Conservation (phyloP, 1,140 invertebrate species). For the Brachionus angularis region DNA sequence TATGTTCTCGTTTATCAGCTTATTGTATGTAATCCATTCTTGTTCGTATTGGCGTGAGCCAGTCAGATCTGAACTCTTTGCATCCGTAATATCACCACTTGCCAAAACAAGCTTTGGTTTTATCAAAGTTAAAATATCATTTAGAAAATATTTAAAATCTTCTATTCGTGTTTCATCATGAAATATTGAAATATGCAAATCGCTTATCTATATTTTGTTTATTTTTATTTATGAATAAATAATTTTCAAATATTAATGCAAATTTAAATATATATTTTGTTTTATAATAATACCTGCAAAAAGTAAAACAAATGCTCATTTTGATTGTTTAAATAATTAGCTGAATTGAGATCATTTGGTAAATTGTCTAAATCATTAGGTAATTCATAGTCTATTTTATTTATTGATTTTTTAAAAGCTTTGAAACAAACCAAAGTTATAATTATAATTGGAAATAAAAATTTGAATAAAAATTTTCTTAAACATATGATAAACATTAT, state of each 20-base stretch:
- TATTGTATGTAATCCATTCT: conserved; percentile 78
- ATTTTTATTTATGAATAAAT: no score
- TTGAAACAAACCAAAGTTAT: no score
- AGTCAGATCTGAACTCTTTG: conserved; percentile 71
- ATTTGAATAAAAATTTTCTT: no score
- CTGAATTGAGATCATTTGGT: no score
- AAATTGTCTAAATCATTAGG: no score
- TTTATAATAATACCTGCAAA: conserved; percentile 64
- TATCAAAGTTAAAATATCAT: conserved; percentile 68
- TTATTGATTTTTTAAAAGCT: no score
- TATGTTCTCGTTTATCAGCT: conserved; percentile 67
- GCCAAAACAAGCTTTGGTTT: conserved; percentile 76
- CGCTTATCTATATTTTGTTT: conserved; percentile 75
- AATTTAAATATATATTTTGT: conserved; percentile 4
- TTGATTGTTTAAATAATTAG: conserved; percentile 51
- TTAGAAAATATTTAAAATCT: conserved; percentile 76
- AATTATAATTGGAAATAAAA: no score
- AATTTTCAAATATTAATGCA: no score
- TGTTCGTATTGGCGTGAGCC: conserved; percentile 74
- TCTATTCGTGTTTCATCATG: conserved; percentile 69
- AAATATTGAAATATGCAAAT: conserved; percentile 83
- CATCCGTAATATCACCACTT: conserved; percentile 77
- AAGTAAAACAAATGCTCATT: conserved; percentile 69
- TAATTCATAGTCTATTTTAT: no score
- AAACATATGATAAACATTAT: no score